phyloP scores from a whole-genome alignment of 1,140 invertebrate species.

The Drosophila athabasca region DNA sequence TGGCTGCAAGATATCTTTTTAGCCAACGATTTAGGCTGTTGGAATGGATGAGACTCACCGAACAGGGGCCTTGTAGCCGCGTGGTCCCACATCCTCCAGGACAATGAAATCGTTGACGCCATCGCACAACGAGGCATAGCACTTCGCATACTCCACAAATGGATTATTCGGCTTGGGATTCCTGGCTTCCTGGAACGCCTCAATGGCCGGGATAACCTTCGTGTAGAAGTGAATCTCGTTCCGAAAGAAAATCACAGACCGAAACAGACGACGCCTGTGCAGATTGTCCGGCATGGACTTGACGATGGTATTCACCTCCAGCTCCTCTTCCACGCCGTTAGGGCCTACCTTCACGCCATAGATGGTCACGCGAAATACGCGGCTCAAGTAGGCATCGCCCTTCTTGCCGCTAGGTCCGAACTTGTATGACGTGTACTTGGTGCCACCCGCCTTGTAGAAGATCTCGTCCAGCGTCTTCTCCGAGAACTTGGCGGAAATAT shows the following conservation, averaged over 20 bases:
- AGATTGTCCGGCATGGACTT: conserved; percentile 87
- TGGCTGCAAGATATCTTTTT: conserved; percentile 31
- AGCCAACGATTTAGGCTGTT: too few relatives aligned
- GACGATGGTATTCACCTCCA: conserved; percentile 84
- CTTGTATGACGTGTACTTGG: conserved; percentile 83
- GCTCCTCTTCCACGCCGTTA: conserved; percentile 47
- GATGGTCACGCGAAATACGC: conserved; percentile 85
- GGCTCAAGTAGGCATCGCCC: conserved; percentile 88
- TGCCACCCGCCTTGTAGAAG: conserved; percentile 77
- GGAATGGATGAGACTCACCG: conserved; percentile 43
- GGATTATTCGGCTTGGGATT: conserved; percentile 84
- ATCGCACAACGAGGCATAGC: conserved; percentile 85
- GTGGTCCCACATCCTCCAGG: conserved; percentile 86
- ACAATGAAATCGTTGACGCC: conserved; percentile 88
- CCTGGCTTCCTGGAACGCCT: conserved; percentile 84
- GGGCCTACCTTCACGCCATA: conserved; percentile 79
- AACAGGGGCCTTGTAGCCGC: conserved; percentile 84
- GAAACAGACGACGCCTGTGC: conserved; percentile 86
- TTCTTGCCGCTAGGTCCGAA: conserved; percentile 85
- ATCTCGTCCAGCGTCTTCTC: conserved; percentile 84
- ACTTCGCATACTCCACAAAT: conserved; percentile 85
- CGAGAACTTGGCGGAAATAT: conserved; percentile 83
- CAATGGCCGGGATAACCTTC: conserved; percentile 85
- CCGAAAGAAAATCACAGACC: conserved; percentile 87
- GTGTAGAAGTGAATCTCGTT: conserved; percentile 89